Conservation (phyloP, 2,797 vertebrate genomes). For the Hafferia zeledoni region DNA sequence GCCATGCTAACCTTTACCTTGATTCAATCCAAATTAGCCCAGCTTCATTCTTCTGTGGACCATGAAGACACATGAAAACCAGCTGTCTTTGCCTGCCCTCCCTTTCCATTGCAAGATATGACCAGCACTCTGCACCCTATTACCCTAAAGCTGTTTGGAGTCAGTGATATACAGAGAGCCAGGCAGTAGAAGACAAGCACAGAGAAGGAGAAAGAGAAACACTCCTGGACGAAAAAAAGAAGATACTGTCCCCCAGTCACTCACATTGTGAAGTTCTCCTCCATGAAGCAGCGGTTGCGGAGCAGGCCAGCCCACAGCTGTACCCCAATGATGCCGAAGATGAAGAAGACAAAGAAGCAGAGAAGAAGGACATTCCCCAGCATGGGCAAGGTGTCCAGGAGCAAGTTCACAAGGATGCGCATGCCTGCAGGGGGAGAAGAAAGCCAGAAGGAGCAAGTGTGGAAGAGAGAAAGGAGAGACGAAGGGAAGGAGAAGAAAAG, state of each 20-base stretch:
- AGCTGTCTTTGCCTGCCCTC: neutral
- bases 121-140: rapidly evolving
- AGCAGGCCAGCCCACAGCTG: slow-evolving; percentile 97
- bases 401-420: slow-evolving; percentile 97
- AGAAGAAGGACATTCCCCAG: slow-evolving; percentile 96
- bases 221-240: neutral
- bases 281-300: slow-evolving; percentile 91
- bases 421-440: slow-evolving; percentile 78
- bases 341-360: slow-evolving; percentile 99
- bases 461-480: neutral
- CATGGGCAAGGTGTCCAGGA: slow-evolving; percentile 97
- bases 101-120: neutral
- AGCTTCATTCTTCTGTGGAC: neutral
- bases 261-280: slow-evolving; percentile 95
- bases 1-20: neutral
- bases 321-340: slow-evolving; percentile 97
- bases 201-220: neutral
- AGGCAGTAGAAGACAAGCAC: neutral
- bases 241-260: slow-evolving; percentile 41
- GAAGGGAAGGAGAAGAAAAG: neutral
- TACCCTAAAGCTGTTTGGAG: neutral
- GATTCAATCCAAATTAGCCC: neutral
- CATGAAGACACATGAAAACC: neutral
- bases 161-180: neutral
- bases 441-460: neutral